A percentile compares a stretch with the other conserved stretches of the same genome.
phyloP scores from a whole-genome alignment of 2,113 vertebrate genomes.

The Toxotes chatareus region DNA sequence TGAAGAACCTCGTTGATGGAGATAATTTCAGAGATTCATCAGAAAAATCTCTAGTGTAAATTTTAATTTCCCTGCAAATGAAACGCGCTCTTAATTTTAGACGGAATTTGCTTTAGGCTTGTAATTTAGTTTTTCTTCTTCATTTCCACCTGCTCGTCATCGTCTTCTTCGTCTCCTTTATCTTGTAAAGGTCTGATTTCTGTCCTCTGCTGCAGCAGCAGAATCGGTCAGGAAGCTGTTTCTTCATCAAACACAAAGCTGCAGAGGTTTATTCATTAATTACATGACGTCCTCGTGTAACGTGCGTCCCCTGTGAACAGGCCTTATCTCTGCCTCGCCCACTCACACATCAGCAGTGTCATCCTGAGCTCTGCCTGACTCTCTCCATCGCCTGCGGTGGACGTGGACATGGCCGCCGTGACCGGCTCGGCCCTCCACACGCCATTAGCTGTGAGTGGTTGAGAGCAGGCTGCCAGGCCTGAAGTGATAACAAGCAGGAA shows the following conservation, averaged over 20 bases:
- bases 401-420: no score
- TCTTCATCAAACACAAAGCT: background rate
- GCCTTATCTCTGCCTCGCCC: constrained; percentile 23
- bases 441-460: background rate
- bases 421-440: background rate
- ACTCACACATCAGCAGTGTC: background rate
- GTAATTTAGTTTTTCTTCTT: no score
- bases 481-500: constrained; percentile 8
- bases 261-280: constrained; percentile 11
- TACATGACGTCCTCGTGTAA: background rate
- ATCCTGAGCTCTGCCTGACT: no score
- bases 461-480: background rate
- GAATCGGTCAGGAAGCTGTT: constrained; percentile 8
- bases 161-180: background rate
- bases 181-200: background rate
- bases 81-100: no score
- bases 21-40: no score
- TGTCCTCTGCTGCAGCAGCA: background rate
- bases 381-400: no score
- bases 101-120: no score
- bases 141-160: no score
- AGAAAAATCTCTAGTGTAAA: no score
- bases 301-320: constrained; percentile 1
- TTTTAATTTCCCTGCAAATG: no score
- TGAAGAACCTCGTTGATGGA: no score